Percentiles rank a stretch among this genome's conserved stretches.
Evolutionary conservation across 2,113 vertebrate genomes (phyloP).

Genomic region (Zootoca vivipara): DNA sequence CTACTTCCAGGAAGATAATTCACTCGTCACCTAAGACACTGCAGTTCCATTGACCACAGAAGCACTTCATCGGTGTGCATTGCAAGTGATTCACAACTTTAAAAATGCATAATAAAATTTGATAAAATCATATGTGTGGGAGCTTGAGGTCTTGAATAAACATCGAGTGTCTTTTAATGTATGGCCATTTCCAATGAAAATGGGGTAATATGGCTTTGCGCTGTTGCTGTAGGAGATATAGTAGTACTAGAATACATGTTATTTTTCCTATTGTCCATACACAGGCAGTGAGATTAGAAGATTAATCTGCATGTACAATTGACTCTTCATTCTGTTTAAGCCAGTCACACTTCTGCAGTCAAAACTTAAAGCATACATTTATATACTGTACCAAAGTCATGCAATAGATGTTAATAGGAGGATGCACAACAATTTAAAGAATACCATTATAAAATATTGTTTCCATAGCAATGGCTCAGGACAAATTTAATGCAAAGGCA

Average conservation of each 20-base stretch:
- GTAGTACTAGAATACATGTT: conserved; percentile 73
- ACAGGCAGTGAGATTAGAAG: conserved; percentile 85
- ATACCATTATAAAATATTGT: conserved; percentile 97
- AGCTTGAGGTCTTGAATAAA: conserved; percentile 44
- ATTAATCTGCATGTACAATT: conserved; percentile 75
- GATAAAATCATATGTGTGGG: not conserved
- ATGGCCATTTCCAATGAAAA: conserved; percentile 53
- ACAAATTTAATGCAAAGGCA: conserved; percentile 98
- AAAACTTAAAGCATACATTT: conserved; percentile 29
- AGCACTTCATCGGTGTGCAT: not conserved
- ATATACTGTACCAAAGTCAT: conserved; percentile 69
- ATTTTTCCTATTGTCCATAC: conserved; percentile 79
- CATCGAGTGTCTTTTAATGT: conserved; percentile 51
- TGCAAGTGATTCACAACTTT: not conserved
- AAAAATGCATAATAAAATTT: not conserved
- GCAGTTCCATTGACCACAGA: not conserved
- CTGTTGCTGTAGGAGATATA: conserved; percentile 58
- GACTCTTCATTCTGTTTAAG: conserved; percentile 51
- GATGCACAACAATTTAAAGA: conserved; percentile 76
- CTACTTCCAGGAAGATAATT: conserved; percentile 40
- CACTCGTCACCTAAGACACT: not conserved
- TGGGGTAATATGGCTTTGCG: conserved; percentile 70
- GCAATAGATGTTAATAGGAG: conserved; percentile 75
- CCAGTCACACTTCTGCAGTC: conserved; percentile 52
- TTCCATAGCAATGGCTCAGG: conserved; percentile 87